A percentile compares a stretch with the other conserved stretches of the same genome.
phyloP scores from a whole-genome alignment of 2,797 vertebrate species.

The Pipistrellus pygmaeus region DNA sequence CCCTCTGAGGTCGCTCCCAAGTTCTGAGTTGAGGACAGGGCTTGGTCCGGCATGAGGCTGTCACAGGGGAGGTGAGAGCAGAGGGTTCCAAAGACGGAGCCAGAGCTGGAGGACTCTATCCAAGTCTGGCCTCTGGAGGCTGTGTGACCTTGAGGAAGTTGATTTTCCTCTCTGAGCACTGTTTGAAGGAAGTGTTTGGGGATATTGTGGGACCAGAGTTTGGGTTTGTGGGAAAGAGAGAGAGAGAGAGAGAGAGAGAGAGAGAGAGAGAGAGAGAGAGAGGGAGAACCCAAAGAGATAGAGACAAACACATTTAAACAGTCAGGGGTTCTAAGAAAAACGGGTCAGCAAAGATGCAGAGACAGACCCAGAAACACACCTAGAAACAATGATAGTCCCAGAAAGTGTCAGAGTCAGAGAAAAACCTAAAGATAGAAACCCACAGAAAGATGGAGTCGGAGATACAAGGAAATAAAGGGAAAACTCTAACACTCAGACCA shows the following conservation, averaged over 20 bases:
- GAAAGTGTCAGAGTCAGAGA: conserved; percentile 2
- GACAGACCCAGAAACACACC: not conserved
- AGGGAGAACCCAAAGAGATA: conserved; percentile 1
- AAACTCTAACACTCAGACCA: not conserved
- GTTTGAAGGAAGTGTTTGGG: not conserved
- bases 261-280: not conserved
- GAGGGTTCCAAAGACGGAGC: not conserved
- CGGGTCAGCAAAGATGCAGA: not conserved
- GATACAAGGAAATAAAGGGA: not conserved
- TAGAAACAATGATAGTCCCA: not conserved
- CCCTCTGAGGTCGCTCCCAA: not conserved
- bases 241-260: not conserved
- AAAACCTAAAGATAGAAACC: conserved; percentile 2
- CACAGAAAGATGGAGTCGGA: not conserved
- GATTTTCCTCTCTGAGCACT: not conserved
- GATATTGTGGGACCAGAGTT: not conserved
- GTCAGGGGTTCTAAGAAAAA: not conserved
- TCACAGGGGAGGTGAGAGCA: not conserved
- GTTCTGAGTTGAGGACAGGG: not conserved
- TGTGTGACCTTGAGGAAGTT: not conserved
- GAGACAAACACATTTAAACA: not conserved
- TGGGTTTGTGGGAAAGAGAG: not conserved
- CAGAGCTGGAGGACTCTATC: not conserved
- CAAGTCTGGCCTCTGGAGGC: not conserved
- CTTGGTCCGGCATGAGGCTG: not conserved